phyloP scores from a whole-genome alignment of 2,888 invertebrate genomes.

The Neelides folsomi region DNA sequence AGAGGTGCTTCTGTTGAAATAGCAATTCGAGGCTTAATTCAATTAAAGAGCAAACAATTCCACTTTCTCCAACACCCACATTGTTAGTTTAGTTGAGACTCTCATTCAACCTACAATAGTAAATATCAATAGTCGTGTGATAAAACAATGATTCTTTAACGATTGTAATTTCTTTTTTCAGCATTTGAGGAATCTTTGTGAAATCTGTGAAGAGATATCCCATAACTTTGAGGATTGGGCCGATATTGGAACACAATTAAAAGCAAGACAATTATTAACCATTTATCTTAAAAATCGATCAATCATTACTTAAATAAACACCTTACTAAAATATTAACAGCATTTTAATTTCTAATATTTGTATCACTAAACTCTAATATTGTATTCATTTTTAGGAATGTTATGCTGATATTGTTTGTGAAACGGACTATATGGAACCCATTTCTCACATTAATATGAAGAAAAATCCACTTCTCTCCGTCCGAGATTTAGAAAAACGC shows the following conservation, averaged over 20 bases:
- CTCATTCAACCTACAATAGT: neutral
- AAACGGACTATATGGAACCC: conserved; percentile 32
- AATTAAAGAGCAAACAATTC: no score
- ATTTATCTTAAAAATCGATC: no score
- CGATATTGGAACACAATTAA: conserved; percentile 18
- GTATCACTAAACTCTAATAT: no score
- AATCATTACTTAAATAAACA: no score
- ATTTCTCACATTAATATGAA: conserved; percentile 32
- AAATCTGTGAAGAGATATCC: conserved; percentile 31
- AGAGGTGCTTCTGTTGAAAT: no score
- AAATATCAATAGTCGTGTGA: neutral
- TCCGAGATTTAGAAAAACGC: conserved; percentile 31
- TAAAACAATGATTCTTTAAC: neutral
- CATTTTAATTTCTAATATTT: no score
- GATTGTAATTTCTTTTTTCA: no score
- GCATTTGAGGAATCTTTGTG: conserved; percentile 31
- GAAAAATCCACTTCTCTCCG: conserved; percentile 31
- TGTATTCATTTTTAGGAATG: conserved; percentile 20
- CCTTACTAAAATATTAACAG: no score
- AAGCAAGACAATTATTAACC: conserved; percentile 6
- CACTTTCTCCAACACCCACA: no score
- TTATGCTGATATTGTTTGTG: conserved; percentile 30
- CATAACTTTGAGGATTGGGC: conserved; percentile 26
- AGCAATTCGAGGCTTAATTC: no score
- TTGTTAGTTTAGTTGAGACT: neutral